Evolutionary conservation across 2,113 vertebrate species (phyloP).

Genomic region (Chlorodrepanis virens): DNA sequence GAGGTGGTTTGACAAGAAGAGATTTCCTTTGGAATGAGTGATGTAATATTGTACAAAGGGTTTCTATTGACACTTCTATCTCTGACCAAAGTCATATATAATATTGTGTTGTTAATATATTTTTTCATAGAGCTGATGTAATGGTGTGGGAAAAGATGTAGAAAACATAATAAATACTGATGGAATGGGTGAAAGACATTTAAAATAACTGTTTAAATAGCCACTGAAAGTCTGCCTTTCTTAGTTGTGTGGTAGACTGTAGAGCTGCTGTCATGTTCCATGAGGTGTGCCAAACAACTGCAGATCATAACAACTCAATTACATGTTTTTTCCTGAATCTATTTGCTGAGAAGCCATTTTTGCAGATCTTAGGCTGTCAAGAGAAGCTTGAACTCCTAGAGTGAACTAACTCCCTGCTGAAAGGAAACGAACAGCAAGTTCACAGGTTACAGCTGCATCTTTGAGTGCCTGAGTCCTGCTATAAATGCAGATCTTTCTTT

Average conservation of each 20-base stretch:
- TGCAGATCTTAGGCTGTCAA: neutral
- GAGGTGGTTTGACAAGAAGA: neutral
- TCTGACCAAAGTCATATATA: neutral
- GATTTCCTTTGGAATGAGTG: neutral
- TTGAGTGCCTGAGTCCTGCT: neutral
- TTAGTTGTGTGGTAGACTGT: neutral
- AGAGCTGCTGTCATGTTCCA: neutral
- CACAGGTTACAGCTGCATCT: conserved; percentile 11
- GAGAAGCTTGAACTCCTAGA: neutral
- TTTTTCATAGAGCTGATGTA: neutral
- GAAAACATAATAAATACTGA: neutral
- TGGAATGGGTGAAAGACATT: neutral
- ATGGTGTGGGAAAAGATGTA: neutral
- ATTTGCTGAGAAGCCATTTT: neutral
- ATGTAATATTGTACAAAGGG: neutral
- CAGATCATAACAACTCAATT: neutral
- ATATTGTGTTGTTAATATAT: neutral
- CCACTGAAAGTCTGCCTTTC: neutral
- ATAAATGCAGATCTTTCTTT: neutral
- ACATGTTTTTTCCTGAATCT: neutral
- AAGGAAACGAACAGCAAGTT: neutral
- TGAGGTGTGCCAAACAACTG: neutral
- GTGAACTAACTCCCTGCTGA: neutral
- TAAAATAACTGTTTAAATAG: neutral
- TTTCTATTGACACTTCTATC: neutral